Evolutionary conservation across 2,888 invertebrate species (phyloP).

Genomic region (Germaria angustata): DNA sequence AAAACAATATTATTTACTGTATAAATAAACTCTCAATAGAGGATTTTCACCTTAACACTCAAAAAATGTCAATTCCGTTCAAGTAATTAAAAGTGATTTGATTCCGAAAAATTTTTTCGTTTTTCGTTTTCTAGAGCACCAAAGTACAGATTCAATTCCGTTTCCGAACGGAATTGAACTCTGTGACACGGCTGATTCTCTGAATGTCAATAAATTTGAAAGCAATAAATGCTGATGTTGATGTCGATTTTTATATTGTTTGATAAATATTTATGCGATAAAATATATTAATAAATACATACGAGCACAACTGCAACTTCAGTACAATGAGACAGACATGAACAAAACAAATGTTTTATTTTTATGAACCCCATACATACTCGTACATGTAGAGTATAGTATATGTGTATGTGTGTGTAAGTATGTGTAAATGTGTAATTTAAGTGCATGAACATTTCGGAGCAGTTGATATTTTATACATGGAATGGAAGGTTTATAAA

Average conservation of each 20-base stretch:
- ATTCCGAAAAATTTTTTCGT: too few species aligned
- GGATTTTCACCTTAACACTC: too few species aligned
- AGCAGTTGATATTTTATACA: neutral
- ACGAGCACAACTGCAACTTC: neutral
- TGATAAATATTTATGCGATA: conserved; percentile 18
- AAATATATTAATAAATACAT: neutral
- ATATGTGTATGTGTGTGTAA: too few species aligned
- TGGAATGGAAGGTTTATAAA: neutral
- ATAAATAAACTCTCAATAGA: too few species aligned
- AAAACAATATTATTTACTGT: too few species aligned
- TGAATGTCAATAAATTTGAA: conserved; percentile 57
- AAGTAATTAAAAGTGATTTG: too few species aligned
- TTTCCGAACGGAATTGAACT: too few species aligned
- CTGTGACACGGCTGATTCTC: too few species aligned
- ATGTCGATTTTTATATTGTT: conserved; percentile 15
- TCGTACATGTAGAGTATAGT: neutral
- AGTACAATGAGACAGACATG: conserved; percentile 9
- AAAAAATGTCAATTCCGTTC: too few species aligned
- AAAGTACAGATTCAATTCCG: too few species aligned
- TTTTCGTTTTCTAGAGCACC: too few species aligned
- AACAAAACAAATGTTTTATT: conserved; percentile 25
- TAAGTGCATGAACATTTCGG: neutral
- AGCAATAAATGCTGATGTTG: conserved; percentile 52
- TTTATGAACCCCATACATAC: neutral
- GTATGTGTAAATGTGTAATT: too few species aligned